Evolutionary conservation across 2,797 vertebrate genomes (phyloP).

Genomic region (Catostomus latipinnis): DNA sequence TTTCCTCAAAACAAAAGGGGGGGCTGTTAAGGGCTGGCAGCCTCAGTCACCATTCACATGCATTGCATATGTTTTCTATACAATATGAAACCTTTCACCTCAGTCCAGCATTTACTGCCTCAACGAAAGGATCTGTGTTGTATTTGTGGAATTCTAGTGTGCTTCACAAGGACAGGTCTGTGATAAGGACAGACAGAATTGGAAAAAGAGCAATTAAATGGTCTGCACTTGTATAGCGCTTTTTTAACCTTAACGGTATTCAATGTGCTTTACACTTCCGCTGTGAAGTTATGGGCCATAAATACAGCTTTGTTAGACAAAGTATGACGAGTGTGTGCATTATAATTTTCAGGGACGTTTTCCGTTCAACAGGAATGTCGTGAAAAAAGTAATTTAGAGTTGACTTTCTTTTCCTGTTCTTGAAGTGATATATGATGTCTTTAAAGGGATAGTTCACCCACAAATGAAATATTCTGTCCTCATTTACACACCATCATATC

Average conservation of each 20-base stretch:
- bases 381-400: background rate
- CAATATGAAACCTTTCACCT: background rate
- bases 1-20: background rate
- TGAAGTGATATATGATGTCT: too few species aligned
- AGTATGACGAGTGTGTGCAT: constrained; percentile 1
- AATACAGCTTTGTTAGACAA: background rate
- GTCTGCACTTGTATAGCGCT: too few species aligned
- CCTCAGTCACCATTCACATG: background rate
- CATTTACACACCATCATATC: too few species aligned
- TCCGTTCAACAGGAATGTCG: background rate
- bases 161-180: constrained; percentile 25
- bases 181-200: constrained; percentile 5
- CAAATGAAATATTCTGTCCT: too few species aligned
- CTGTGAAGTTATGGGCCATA: background rate
- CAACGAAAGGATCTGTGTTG: constrained; percentile 15
- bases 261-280: too few species aligned
- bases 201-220: constrained; percentile 18
- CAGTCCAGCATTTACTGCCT: background rate
- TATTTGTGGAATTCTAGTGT: constrained; percentile 22
- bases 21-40: too few species aligned
- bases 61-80: too few species aligned
- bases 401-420: background rate
- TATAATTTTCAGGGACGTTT: background rate
- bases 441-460: too few species aligned
- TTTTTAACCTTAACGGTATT: too few species aligned